phyloP scores from a whole-genome alignment of 2,797 vertebrate species.

The Pempheris klunzingeri region DNA sequence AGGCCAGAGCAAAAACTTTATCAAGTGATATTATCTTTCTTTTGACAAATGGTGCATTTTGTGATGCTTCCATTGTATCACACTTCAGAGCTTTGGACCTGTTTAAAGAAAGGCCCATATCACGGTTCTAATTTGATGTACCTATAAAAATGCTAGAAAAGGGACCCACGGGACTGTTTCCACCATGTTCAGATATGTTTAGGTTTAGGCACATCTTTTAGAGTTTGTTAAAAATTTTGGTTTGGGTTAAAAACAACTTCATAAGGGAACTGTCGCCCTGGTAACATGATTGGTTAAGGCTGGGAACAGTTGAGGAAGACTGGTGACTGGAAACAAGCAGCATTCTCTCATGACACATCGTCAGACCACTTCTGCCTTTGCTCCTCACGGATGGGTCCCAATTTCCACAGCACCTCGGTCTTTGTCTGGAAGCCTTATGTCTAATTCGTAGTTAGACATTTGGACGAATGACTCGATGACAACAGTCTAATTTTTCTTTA shows the following conservation, averaged over 20 bases:
- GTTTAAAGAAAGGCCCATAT: not conserved
- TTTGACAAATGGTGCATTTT: not conserved
- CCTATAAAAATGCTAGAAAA: not conserved
- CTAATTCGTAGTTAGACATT: not conserved
- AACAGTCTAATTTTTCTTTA: conserved; percentile 5
- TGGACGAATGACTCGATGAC: not conserved
- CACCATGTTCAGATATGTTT: not conserved
- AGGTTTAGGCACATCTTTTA: not conserved
- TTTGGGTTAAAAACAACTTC: conserved; percentile 1
- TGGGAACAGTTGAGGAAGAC: not conserved
- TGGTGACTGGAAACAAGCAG: conserved; percentile 25
- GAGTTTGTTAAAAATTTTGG: not conserved
- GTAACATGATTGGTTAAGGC: conserved; percentile 10
- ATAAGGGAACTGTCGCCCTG: not conserved
- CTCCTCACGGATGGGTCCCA: not conserved
- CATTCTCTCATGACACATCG: conserved; percentile 14
- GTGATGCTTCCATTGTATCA: not conserved
- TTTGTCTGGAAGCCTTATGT: not conserved
- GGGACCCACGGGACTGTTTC: not conserved
- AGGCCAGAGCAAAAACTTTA: not conserved
- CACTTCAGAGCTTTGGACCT: not conserved
- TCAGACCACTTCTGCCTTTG: not conserved
- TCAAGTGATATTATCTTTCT: no score
- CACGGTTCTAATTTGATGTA: not conserved
- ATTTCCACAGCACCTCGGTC: not conserved